Conservation (phyloP, 2,797 vertebrate genomes). For the Smutsia temminckii region DNA sequence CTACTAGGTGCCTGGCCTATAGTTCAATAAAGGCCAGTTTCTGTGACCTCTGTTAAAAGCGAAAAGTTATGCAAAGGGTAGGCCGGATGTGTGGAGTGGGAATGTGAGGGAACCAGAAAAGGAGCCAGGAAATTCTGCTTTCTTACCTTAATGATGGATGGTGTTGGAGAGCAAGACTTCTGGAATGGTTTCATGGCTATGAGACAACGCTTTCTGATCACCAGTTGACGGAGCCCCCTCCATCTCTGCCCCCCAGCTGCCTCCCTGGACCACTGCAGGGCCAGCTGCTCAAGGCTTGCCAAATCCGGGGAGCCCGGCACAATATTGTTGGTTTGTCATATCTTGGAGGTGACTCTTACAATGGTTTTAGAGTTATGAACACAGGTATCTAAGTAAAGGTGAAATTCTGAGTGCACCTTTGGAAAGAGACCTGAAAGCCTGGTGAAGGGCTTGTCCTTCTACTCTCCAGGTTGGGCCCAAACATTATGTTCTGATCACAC, state of each 20-base stretch:
- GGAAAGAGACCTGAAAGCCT: slow-evolving; percentile 39
- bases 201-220: not conserved
- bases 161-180: not conserved
- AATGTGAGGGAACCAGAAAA: not conserved
- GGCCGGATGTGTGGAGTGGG: not conserved
- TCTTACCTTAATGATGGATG: not conserved
- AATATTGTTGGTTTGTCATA: no score
- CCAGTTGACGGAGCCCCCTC: not conserved
- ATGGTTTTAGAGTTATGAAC: not conserved
- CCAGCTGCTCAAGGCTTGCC: not conserved
- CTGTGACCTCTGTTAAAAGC: not conserved
- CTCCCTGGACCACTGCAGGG: not conserved
- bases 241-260: not conserved
- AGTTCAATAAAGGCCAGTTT: not conserved
- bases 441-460: not conserved
- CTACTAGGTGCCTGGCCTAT: not conserved
- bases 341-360: not conserved
- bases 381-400: not conserved
- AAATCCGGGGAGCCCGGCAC: not conserved
- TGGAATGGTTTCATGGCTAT: not conserved
- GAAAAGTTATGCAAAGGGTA: not conserved
- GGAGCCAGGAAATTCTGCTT: not conserved
- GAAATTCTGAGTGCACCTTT: not conserved
- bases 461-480: not conserved
- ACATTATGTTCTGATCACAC: slow-evolving; percentile 23